Conservation (phyloP, 2,888 invertebrate species). For the Leucophenga maculata region DNA sequence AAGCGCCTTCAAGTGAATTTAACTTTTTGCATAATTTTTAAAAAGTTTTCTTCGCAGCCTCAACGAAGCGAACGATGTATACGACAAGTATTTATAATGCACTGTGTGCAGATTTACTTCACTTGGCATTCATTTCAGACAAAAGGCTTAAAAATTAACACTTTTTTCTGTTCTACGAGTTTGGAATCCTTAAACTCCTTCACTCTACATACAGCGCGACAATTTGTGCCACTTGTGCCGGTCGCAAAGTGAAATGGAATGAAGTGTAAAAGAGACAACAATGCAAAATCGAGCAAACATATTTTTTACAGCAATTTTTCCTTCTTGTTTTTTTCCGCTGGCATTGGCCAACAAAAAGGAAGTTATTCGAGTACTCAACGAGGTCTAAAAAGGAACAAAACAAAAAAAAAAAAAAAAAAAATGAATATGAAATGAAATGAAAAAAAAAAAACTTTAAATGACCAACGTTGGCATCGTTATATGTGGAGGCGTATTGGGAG, state of each 20-base stretch:
- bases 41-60: conserved; percentile 5
- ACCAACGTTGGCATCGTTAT: too few species aligned
- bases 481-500: conserved; percentile 1
- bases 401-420: conserved; percentile 29
- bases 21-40: conserved; percentile 18
- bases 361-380: conserved; percentile 37
- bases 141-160: conserved; percentile 25
- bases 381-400: too few species aligned
- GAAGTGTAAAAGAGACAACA: conserved; percentile 11
- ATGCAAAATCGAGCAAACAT: conserved; percentile 48
- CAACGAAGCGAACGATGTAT: too few species aligned
- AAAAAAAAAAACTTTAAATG: conserved; percentile 4
- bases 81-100: too few species aligned
- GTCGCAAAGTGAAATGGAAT: conserved; percentile 39
- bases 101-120: conserved; percentile 11
- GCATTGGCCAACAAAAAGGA: conserved; percentile 53
- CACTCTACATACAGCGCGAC: not conserved
- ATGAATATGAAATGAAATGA: not conserved
- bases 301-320: conserved; percentile 54
- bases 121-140: conserved; percentile 19
- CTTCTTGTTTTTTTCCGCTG: conserved; percentile 44
- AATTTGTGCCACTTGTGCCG: conserved; percentile 29
- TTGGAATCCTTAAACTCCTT: too few species aligned
- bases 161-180: not conserved
- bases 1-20: conserved; percentile 4